phyloP scores from a whole-genome alignment of 2,797 vertebrate genomes.

The Danio albolineatus region DNA sequence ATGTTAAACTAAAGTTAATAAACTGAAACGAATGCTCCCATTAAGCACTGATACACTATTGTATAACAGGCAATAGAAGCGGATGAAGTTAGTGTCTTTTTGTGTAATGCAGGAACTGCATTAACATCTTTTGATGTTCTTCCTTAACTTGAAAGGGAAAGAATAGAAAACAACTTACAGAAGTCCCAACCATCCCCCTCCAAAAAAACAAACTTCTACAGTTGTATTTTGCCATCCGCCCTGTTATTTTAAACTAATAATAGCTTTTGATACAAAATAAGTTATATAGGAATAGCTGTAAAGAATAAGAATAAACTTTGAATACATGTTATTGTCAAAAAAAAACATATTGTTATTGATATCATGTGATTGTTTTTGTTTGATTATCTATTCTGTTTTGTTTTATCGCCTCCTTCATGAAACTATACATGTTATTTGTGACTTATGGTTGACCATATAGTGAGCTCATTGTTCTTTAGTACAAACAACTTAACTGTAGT shows the following conservation, averaged over 20 bases:
- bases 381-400: background rate
- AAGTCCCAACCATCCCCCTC: background rate
- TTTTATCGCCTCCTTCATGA: background rate
- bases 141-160: slow-evolving; percentile 41
- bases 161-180: slow-evolving; percentile 47
- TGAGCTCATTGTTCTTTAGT: background rate
- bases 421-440: background rate
- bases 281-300: background rate
- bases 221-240: background rate
- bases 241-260: background rate
- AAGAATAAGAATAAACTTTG: slow-evolving; percentile 9
- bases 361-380: background rate
- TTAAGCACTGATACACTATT: background rate
- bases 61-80: slow-evolving; percentile 8
- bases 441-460: background rate
- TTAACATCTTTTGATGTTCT: slow-evolving; percentile 51
- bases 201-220: background rate
- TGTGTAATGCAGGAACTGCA: slow-evolving; percentile 55
- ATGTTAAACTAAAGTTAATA: background rate
- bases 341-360: background rate
- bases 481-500: background rate
- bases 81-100: slow-evolving; percentile 46
- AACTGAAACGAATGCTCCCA: background rate
- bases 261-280: background rate
- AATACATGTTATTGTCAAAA: background rate